Evolutionary conservation across 2,113 vertebrate species (phyloP).

Genomic region (Macrotis lagotis): DNA sequence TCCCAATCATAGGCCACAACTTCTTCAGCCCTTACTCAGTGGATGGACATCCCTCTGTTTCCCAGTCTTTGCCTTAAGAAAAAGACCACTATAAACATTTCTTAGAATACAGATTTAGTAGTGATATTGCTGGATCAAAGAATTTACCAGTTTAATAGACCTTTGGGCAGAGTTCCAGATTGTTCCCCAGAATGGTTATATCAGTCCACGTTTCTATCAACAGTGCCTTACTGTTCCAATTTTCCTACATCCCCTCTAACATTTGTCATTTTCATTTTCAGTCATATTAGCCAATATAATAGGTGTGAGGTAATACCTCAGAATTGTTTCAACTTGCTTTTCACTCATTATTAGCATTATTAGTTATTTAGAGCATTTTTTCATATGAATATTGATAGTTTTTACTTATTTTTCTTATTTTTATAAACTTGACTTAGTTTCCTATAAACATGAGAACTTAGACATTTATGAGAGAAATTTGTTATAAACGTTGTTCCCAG

Average conservation of each 20-base stretch:
- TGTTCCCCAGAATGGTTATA: neutral
- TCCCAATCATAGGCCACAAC: neutral
- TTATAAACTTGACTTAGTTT: neutral
- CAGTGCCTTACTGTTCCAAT: neutral
- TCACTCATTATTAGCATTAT: neutral
- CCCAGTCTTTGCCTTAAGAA: neutral
- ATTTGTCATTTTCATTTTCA: neutral
- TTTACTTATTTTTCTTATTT: neutral
- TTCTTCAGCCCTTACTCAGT: neutral
- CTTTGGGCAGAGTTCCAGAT: neutral
- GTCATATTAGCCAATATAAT: neutral
- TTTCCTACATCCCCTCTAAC: neutral
- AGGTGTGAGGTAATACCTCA: neutral
- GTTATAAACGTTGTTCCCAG: neutral
- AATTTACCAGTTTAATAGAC: neutral
- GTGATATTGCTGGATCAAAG: neutral
- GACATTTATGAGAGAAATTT: neutral
- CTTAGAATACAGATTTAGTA: neutral
- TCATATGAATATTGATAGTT: neutral
- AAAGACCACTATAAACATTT: neutral
- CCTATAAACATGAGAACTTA: neutral
- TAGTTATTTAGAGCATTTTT: neutral
- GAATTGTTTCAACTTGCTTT: neutral
- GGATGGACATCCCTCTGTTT: neutral
- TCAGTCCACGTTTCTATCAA: neutral